Base-by-base conservation (phyloP, 92 coral and sea anemone species). In the Porites evermanni region DNA sequence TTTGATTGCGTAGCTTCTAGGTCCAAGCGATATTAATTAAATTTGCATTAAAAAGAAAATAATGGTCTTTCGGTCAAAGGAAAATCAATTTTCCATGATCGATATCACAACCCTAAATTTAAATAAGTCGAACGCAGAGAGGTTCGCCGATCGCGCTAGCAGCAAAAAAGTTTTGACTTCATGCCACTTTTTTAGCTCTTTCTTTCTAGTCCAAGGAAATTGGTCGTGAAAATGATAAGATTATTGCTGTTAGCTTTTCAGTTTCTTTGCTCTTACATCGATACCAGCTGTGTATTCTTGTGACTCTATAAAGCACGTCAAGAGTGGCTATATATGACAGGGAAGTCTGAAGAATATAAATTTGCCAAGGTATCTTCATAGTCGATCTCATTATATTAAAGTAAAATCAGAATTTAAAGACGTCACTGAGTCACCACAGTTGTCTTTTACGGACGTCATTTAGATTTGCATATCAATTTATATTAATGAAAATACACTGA, bases 1-100 rank as follows among this genome's bases (percentile, higher is more conserved):
- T 38, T 38, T 72, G 67, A 58, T 70, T 81, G 52, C 53, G 73
- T 67, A 59, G 67, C 75, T 70, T 64, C 59, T 53, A 56, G 29
- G 24, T 19, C 65, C 12, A 29, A 70, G 58, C n/a, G 38, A 75
- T 75, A 56, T 56, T 12, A 56, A 11, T 47, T 54, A 24, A 19
- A 81, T 81, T 81, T 81, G 77, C 86, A 81, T 81, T 70, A 81
- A 47, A 70, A 70, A 61, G 69, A 60, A 72, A 70, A 56, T 19
- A 70, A 70, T 70, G 85, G 38, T 53, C 70, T 70, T 70, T 47
- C 9, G 59, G 24, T 74, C 70, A 78, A 59, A 32, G 65, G 64
- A 12, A 79, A 79, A 53, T 67, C 51, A 79, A 79, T 70, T 70
- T 70, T 11, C 69, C 32, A 19, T 66, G 69, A 59, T 70, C 69